These are phyloP conservation scores for Oligia latruncula DNA, from an alignment of 2,888 invertebrate species.

Conservation along the genomic window DNA sequence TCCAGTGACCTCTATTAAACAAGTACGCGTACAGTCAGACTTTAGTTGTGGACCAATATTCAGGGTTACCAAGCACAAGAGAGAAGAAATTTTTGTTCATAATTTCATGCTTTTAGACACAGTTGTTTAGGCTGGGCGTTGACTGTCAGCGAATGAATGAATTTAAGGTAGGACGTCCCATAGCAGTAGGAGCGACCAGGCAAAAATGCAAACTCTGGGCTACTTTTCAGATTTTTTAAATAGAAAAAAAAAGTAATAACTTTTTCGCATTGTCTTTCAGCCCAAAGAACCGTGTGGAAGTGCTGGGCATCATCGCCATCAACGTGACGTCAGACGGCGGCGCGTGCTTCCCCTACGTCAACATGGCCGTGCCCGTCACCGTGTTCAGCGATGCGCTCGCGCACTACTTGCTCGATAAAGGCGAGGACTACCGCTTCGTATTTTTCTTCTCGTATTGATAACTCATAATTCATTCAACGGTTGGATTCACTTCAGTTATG, in stretches of 20 bases:
- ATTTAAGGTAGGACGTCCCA: not conserved
- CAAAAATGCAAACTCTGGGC: not conserved
- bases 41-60: too few species aligned
- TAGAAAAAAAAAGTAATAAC: not conserved
- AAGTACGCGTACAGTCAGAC: constrained; percentile 73
- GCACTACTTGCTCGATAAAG: constrained; percentile 85
- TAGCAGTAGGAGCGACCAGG: not conserved
- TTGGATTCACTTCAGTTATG: too few species aligned
- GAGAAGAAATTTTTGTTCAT: not conserved
- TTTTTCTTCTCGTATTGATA: not conserved
- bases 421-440: constrained; percentile 68
- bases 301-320: constrained; percentile 90
- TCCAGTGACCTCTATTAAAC: too few species aligned
- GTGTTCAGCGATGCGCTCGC: constrained; percentile 82
- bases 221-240: too few species aligned
- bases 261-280: constrained; percentile 22
- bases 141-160: too few species aligned
- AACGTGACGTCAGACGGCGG: constrained; percentile 88
- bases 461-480: not conserved
- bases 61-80: too few species aligned
- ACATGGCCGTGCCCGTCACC: constrained; percentile 90
- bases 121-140: too few species aligned
- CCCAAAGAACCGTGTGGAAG: constrained; percentile 72
- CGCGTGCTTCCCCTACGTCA: constrained; percentile 90
- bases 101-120: not conserved